Percentiles rank a stretch among this genome's conserved stretches.
Evolutionary conservation across 2,888 invertebrate species (phyloP).

Genomic region (Stramonita haemastoma): DNA sequence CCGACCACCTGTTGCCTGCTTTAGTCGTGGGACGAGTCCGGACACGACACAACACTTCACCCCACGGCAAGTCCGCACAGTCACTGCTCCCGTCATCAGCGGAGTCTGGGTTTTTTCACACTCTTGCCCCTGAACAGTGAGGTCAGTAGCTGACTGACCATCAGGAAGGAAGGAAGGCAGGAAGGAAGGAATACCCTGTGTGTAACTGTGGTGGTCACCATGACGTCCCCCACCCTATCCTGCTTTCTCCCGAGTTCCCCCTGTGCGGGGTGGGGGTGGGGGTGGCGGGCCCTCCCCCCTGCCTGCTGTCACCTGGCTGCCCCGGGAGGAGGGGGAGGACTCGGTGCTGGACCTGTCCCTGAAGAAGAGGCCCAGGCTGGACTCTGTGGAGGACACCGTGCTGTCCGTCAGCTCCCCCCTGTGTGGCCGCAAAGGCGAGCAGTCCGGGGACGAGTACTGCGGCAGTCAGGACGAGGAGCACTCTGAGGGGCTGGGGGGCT

Average conservation of each 20-base stretch:
- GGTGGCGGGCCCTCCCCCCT: neutral
- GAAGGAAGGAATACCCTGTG: too few species aligned
- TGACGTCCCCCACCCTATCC: constrained; percentile 33
- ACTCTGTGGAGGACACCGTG: constrained; percentile 46
- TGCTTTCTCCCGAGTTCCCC: constrained; percentile 32
- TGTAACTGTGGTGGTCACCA: neutral
- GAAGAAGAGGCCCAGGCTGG: constrained; percentile 50
- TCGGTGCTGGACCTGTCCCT: constrained; percentile 60
- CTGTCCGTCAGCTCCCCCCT: neutral
- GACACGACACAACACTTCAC: neutral
- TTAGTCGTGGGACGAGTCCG: too few species aligned
- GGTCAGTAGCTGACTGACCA: too few species aligned
- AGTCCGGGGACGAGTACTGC: constrained; percentile 32
- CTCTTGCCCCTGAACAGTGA: too few species aligned
- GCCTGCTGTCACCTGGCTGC: neutral
- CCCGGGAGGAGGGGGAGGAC: constrained; percentile 26
- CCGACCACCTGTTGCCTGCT: too few species aligned
- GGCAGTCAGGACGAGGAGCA: constrained; percentile 42
- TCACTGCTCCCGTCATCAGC: too few species aligned
- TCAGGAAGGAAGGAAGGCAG: too few species aligned
- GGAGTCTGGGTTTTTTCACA: too few species aligned
- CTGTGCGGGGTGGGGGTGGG: neutral
- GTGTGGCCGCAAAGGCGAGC: neutral
- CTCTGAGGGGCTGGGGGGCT: neutral
- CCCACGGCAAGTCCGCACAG: too few species aligned